Conservation (phyloP, 1,140 invertebrate genomes). For the Periplaneta americana region DNA sequence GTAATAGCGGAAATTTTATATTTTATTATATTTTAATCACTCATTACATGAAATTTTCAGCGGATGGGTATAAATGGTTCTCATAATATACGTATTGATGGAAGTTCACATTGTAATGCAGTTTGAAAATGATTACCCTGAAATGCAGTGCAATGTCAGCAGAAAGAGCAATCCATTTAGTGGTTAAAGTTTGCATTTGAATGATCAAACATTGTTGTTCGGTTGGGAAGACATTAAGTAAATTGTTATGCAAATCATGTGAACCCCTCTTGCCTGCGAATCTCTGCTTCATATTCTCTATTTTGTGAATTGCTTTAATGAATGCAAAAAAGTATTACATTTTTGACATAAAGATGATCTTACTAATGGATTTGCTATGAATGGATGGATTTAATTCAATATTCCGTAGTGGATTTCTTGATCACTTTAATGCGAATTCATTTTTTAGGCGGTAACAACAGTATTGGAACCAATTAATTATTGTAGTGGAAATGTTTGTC, state of each 20-base stretch:
- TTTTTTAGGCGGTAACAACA: neutral
- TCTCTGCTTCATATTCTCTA: neutral
- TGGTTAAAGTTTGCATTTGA: neutral
- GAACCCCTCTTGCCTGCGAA: neutral
- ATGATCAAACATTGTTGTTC: neutral
- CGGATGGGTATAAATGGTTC: neutral
- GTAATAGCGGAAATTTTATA: too few relatives aligned
- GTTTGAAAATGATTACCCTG: neutral
- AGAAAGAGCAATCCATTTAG: neutral
- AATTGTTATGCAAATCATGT: neutral
- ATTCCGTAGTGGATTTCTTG: neutral
- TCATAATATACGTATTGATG: neutral
- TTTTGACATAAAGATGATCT: neutral
- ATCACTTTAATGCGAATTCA: neutral
- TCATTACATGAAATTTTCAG: neutral
- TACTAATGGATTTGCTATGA: neutral
- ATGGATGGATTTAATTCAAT: neutral
- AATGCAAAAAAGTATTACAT: neutral
- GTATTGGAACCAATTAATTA: neutral
- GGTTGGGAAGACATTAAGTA: neutral
- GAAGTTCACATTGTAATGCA: neutral
- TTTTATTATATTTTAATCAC: neutral
- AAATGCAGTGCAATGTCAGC: neutral
- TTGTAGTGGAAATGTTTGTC: neutral
- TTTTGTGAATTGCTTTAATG: neutral